Conservation (phyloP, 2,888 invertebrate species). For the Scrobipalpa costella region DNA sequence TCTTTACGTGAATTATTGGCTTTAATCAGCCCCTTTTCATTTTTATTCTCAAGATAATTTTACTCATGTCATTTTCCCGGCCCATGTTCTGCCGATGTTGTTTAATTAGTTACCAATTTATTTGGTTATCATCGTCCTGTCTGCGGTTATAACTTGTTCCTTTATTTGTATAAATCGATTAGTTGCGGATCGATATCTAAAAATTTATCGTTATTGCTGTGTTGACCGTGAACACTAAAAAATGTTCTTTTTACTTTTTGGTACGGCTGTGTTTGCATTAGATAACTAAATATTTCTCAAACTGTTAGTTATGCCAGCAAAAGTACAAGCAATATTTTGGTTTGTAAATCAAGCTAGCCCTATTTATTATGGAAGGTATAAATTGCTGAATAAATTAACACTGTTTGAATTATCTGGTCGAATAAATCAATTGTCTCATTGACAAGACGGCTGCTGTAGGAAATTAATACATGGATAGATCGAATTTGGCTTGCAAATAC, state of each 20-base stretch:
- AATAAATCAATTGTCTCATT: constrained; percentile 59
- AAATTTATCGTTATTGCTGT: constrained; percentile 19
- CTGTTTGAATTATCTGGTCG: constrained; percentile 51
- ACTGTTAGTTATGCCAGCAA: not conserved
- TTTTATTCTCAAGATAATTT: constrained; percentile 38
- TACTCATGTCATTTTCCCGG: constrained; percentile 28
- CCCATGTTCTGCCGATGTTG: constrained; percentile 24
- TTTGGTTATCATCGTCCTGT: constrained; percentile 22
- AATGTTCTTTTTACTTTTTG: not conserved
- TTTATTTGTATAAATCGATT: constrained; percentile 20
- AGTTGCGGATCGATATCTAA: constrained; percentile 21
- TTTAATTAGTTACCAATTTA: constrained; percentile 30
- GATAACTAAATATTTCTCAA: constrained; percentile 3
- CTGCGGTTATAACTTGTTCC: constrained; percentile 23
- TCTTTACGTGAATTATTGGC: constrained; percentile 55
- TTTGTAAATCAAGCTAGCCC: constrained; percentile 5
- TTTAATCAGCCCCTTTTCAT: constrained; percentile 50
- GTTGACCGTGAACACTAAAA: constrained; percentile 16
- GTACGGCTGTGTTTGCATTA: constrained; percentile 6
- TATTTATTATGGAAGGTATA: constrained; percentile 7
- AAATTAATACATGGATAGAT: constrained; percentile 57
- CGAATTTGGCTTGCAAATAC: constrained; percentile 69
- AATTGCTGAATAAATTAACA: constrained; percentile 21
- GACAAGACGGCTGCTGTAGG: constrained; percentile 54
- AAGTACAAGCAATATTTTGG: not conserved